These are phyloP conservation scores for Sebastes kiyomatsui DNA, from an alignment of 2,797 vertebrate genomes.

Conservation along the genomic window DNA sequence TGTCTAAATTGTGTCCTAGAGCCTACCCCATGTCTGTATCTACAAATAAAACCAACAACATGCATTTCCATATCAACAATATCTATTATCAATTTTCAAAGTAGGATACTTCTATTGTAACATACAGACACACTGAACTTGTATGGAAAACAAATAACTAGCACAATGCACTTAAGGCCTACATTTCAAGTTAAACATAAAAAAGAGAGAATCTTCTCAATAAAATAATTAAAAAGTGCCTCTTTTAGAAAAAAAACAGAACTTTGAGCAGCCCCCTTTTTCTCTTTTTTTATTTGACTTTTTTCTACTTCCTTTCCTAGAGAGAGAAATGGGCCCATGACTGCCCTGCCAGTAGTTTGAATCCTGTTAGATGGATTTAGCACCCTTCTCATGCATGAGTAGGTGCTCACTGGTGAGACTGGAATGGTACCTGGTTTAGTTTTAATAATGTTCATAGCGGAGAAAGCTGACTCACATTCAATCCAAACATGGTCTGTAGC, in stretches of 20 bases:
- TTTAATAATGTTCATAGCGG: neutral
- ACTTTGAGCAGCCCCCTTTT: neutral
- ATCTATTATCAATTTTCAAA: too few relatives aligned
- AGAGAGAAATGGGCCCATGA: neutral
- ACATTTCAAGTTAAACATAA: neutral
- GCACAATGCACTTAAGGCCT: neutral
- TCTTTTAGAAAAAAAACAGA: neutral
- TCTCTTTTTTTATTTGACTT: too few relatives aligned
- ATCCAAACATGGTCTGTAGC: neutral
- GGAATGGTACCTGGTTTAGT: neutral
- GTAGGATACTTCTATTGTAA: neutral
- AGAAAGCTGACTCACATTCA: neutral
- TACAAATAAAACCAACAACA: too few relatives aligned
- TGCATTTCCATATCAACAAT: too few relatives aligned
- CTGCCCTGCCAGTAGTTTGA: neutral
- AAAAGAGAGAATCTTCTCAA: neutral
- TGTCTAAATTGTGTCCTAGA: too few relatives aligned
- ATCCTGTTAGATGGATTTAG: neutral
- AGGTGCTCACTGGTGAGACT: neutral
- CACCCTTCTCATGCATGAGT: neutral
- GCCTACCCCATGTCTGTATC: too few relatives aligned
- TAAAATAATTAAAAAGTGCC: too few relatives aligned
- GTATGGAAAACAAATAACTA: neutral
- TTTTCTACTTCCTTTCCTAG: neutral
- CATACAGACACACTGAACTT: neutral